phyloP scores from a whole-genome alignment of 2,888 invertebrate genomes.

The Cheilosia impressa region DNA sequence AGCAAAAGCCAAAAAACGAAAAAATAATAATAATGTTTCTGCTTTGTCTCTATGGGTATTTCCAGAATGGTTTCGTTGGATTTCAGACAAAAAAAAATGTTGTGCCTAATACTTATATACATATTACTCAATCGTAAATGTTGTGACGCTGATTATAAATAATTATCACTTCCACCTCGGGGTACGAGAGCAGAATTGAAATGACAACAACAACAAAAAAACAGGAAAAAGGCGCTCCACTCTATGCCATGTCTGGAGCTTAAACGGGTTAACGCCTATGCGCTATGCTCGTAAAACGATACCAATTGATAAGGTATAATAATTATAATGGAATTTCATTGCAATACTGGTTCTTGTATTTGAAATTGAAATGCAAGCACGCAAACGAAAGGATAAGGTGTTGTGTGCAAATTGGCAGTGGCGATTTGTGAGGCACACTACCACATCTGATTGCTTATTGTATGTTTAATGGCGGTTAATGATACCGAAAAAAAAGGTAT shows the following conservation, averaged over 20 bases:
- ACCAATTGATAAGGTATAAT: conserved; percentile 46
- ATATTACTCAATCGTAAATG: not conserved
- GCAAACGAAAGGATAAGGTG: conserved; percentile 52
- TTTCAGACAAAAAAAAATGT: not conserved
- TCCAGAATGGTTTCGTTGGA: conserved; percentile 28
- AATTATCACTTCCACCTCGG: conserved; percentile 22
- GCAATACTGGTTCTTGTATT: conserved; percentile 41
- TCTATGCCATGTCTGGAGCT: not conserved
- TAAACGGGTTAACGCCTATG: conserved; percentile 38
- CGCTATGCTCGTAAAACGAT: conserved; percentile 24
- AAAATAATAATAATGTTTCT: not conserved
- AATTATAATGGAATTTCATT: conserved; percentile 57
- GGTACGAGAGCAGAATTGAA: not conserved
- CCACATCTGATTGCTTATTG: no score
- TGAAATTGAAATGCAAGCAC: conserved; percentile 18
- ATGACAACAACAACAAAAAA: not conserved
- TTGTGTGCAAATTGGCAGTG: not conserved
- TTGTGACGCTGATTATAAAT: conserved; percentile 30
- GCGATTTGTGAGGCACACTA: not conserved
- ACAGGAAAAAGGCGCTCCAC: not conserved
- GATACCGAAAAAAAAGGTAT: no score
- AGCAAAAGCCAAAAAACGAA: conserved; percentile 5
- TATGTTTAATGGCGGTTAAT: no score
- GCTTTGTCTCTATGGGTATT: conserved; percentile 22
- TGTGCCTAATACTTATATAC: not conserved